These are phyloP conservation scores for Dermochelys coriacea DNA, from an alignment of 2,797 vertebrate genomes.

Conservation along the genomic window DNA sequence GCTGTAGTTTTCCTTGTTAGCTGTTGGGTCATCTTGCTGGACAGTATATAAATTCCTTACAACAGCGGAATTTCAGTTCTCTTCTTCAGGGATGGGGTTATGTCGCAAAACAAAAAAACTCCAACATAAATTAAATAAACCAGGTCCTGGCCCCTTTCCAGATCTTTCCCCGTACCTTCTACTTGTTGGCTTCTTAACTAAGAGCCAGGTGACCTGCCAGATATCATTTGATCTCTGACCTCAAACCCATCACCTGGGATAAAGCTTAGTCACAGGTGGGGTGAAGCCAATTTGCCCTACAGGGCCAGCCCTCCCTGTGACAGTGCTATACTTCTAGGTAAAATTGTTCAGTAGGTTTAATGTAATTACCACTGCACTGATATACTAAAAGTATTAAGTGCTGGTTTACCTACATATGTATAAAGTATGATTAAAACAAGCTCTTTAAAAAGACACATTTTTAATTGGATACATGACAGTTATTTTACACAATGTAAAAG, in stretches of 20 bases:
- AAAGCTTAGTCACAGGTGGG: not conserved
- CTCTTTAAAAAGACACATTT: not conserved
- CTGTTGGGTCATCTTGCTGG: not conserved
- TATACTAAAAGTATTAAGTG: not conserved
- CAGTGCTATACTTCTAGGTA: not conserved
- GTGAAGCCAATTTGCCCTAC: accelerated
- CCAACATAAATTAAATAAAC: not conserved
- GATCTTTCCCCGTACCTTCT: not conserved
- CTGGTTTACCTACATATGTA: not conserved
- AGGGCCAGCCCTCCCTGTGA: accelerated
- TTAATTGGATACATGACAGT: accelerated
- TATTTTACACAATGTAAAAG: not conserved
- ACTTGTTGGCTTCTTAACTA: not conserved
- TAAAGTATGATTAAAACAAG: not conserved
- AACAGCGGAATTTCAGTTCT: not conserved
- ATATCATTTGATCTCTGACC: not conserved
- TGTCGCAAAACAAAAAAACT: not conserved
- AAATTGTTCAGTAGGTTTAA: not conserved
- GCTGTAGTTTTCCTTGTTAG: not conserved
- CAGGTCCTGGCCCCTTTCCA: not conserved
- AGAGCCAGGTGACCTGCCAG: not conserved
- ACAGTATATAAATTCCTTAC: not conserved
- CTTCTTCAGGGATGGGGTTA: not conserved
- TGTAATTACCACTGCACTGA: accelerated
- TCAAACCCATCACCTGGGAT: not conserved